Conservation (phyloP, 2,888 invertebrate genomes). For the Oxycera nigricornis region DNA sequence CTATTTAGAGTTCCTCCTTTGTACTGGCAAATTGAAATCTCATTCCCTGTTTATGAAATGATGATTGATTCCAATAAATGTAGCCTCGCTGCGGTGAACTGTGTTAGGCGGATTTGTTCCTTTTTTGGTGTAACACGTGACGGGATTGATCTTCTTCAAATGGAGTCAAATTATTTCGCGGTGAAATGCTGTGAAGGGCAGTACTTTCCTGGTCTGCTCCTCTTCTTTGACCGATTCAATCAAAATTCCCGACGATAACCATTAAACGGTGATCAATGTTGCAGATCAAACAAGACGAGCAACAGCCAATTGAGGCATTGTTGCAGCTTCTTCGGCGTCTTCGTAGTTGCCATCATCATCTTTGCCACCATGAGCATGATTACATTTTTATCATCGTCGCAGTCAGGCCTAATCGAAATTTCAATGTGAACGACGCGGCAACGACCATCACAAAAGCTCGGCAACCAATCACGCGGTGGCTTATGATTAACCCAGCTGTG, state of each 20-base stretch:
- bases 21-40: neutral
- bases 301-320: neutral
- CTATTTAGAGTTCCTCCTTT: neutral
- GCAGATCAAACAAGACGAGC: neutral
- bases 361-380: neutral
- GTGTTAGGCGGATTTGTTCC: neutral
- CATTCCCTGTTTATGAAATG: neutral
- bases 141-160: neutral
- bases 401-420: neutral
- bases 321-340: neutral
- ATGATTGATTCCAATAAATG: constrained; percentile 8
- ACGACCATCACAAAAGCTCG: neutral
- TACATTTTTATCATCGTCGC: neutral
- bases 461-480: neutral
- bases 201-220: neutral
- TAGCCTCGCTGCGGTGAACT: neutral
- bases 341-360: neutral
- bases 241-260: neutral
- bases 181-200: neutral
- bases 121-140: neutral
- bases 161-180: neutral
- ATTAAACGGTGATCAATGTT: neutral
- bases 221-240: neutral
- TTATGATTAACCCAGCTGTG: no score
- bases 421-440: neutral